Percentiles rank a stretch among this genome's conserved stretches.
phyloP scores from a whole-genome alignment of 2,888 invertebrate genomes.

The Mellilla xanthometata region DNA sequence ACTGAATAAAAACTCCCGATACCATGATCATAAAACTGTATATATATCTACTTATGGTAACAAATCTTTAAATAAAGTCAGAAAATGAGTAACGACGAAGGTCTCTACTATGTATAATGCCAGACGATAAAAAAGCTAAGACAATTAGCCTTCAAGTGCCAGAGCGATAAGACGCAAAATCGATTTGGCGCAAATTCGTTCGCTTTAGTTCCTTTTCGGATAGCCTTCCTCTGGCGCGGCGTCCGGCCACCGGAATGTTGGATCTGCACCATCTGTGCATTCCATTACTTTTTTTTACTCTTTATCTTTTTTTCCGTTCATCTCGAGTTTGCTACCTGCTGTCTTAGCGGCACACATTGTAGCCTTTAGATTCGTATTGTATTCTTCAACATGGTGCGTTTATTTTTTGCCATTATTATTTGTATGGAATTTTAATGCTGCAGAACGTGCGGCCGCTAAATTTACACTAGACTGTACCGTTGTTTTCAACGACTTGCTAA shows the following conservation, averaged over 20 bases:
- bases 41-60: too few relatives aligned
- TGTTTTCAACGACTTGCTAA: conserved; percentile 11
- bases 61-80: too few relatives aligned
- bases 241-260: conserved; percentile 61
- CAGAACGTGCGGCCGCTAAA: conserved; percentile 11
- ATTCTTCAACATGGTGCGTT: conserved; percentile 20
- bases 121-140: too few relatives aligned
- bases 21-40: too few relatives aligned
- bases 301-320: conserved; percentile 31
- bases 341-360: conserved; percentile 56
- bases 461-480: conserved; percentile 18
- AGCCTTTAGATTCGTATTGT: conserved; percentile 42
- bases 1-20: too few relatives aligned
- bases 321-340: conserved; percentile 70
- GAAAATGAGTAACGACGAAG: too few relatives aligned
- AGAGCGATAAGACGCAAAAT: background rate
- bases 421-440: conserved; percentile 23
- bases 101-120: too few relatives aligned
- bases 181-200: conserved; percentile 12
- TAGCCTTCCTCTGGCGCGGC: conserved; percentile 39
- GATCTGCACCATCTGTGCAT: conserved; percentile 78
- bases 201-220: conserved; percentile 27
- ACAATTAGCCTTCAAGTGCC: too few relatives aligned
- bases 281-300: conserved; percentile 64
- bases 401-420: conserved; percentile 32